A percentile compares a stretch with the other conserved stretches of the same genome.
phyloP scores from a whole-genome alignment of 2,888 invertebrate species.

The Anoplius nigerrimus region DNA sequence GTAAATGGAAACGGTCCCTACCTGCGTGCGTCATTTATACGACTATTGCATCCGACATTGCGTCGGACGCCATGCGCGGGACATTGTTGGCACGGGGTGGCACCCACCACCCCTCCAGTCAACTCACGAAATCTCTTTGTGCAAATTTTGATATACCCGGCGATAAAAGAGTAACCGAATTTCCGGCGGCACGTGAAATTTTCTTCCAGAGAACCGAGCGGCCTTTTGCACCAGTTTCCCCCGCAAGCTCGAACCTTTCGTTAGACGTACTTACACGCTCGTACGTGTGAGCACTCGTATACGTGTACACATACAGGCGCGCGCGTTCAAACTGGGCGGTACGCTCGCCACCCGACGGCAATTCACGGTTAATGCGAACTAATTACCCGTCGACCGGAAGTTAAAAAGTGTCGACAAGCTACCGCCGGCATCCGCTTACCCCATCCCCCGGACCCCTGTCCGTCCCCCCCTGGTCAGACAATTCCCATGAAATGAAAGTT shows the following conservation, averaged over 20 bases:
- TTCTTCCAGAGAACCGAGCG: too few relatives aligned
- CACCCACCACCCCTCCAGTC: too few relatives aligned
- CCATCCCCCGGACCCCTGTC: slow-evolving; percentile 7
- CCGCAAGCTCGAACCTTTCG: neutral
- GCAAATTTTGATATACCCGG: too few relatives aligned
- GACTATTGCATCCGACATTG: neutral
- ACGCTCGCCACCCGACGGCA: slow-evolving; percentile 39
- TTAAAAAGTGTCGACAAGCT: slow-evolving; percentile 68
- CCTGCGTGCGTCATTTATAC: neutral
- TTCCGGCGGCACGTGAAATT: too few relatives aligned
- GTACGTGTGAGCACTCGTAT: neutral
- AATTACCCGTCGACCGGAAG: slow-evolving; percentile 67
- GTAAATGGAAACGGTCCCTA: neutral
- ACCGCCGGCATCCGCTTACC: slow-evolving; percentile 43
- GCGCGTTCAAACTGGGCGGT: too few relatives aligned
- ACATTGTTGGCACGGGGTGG: too few relatives aligned
- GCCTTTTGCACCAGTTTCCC: neutral
- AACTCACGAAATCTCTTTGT: too few relatives aligned
- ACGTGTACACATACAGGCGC: neutral
- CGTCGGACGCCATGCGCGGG: too few relatives aligned
- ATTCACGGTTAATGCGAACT: slow-evolving; percentile 67
- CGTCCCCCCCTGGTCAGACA: slow-evolving; percentile 44
- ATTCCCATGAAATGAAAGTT: slow-evolving; percentile 60
- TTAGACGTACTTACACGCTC: slow-evolving; percentile 1
- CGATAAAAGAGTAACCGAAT: too few relatives aligned